Conservation (phyloP, 1,140 invertebrate genomes). For the Calephelis nemesis region DNA sequence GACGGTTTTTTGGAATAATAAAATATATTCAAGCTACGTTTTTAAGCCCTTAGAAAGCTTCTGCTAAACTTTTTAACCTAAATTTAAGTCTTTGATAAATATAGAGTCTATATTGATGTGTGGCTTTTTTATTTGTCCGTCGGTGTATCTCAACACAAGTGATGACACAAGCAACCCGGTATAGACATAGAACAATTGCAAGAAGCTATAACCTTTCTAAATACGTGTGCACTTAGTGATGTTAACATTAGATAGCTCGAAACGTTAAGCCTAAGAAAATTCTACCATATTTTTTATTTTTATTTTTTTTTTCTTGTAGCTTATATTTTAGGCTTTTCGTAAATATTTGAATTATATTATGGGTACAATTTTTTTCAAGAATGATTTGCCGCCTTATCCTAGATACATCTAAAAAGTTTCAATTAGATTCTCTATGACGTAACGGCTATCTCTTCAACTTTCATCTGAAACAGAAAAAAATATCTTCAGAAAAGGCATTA, state of each 20-base stretch:
- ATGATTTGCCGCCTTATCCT: constrained; percentile 64
- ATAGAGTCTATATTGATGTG: too few species aligned
- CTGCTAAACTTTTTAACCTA: too few species aligned
- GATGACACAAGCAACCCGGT: constrained; percentile 30
- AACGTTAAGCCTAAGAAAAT: constrained; percentile 72
- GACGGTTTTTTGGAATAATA: too few species aligned
- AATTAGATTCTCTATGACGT: constrained; percentile 71
- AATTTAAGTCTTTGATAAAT: too few species aligned
- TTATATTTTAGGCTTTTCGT: constrained; percentile 69
- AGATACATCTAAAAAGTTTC: constrained; percentile 74
- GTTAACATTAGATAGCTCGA: constrained; percentile 71
- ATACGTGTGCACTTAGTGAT: constrained; percentile 76
- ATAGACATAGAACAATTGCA: constrained; percentile 41
- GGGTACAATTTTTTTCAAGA: constrained; percentile 63
- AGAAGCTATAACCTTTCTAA: constrained; percentile 66
- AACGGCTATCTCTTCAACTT: constrained; percentile 71
- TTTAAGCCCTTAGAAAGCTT: too few species aligned
- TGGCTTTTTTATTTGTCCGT: too few species aligned
- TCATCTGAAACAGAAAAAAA: constrained; percentile 62
- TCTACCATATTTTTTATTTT: constrained; percentile 68
- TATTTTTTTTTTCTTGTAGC: constrained; percentile 68
- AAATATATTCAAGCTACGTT: too few species aligned
- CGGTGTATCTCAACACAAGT: neutral
- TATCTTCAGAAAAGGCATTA: neutral
- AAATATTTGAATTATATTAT: constrained; percentile 72